These are phyloP conservation scores for Drosophila sp. DNA, from an alignment of 1,140 invertebrate genomes.

Conservation along the genomic window DNA sequence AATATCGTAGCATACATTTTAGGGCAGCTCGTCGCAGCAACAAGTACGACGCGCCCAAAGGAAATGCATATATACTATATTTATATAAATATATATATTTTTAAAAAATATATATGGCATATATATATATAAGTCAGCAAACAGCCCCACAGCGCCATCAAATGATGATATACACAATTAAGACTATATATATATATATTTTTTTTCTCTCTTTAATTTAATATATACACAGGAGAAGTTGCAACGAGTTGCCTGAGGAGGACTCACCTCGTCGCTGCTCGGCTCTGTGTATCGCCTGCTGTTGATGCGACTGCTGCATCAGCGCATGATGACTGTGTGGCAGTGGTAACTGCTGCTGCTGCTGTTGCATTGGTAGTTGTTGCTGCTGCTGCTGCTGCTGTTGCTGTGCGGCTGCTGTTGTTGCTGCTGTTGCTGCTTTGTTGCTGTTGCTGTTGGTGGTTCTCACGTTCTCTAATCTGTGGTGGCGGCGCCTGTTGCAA, in stretches of 20 bases:
- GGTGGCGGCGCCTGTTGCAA: constrained; percentile 38
- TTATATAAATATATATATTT: too few species aligned
- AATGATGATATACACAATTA: constrained; percentile 28
- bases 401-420: constrained; percentile 49
- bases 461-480: constrained; percentile 23
- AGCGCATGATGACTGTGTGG: constrained; percentile 70
- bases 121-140: constrained; percentile 22
- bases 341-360: constrained; percentile 44
- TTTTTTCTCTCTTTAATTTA: background rate
- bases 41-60: constrained; percentile 37
- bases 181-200: constrained; percentile 7
- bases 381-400: constrained; percentile 46
- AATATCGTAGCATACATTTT: constrained; percentile 45
- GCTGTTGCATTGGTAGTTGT: constrained; percentile 39
- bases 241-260: constrained; percentile 5
- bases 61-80: constrained; percentile 27
- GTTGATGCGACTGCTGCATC: constrained; percentile 76
- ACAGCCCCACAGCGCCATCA: constrained; percentile 27
- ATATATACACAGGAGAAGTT: constrained; percentile 11
- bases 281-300: constrained; percentile 74
- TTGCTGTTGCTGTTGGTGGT: constrained; percentile 37
- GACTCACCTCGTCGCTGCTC: constrained; percentile 74
- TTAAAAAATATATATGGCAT: too few species aligned
- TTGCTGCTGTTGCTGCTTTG: constrained; percentile 25
- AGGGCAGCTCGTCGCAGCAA: constrained; percentile 37